A percentile compares a stretch with the other conserved stretches of the same genome.
Evolutionary conservation across 2,113 vertebrate genomes (phyloP).

Genomic region (Pan paniscus): DNA sequence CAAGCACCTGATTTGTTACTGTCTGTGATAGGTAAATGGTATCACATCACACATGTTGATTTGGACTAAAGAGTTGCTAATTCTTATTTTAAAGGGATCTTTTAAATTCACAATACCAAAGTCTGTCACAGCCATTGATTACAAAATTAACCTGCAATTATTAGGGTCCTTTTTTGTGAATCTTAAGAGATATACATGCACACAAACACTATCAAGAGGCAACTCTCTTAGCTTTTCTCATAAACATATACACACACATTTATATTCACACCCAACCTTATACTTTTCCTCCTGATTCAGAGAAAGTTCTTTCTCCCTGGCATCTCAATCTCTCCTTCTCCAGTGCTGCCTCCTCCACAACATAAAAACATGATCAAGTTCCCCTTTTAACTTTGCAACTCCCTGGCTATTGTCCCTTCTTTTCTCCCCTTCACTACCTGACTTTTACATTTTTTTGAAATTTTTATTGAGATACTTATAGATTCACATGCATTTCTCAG

Average conservation of each 20-base stretch:
- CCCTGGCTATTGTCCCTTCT: neutral
- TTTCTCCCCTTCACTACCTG: neutral
- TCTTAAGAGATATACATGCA: neutral
- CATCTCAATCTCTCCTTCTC: neutral
- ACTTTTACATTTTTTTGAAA: neutral
- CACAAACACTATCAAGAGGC: neutral
- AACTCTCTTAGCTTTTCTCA: neutral
- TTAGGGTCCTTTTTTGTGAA: conserved; percentile 41
- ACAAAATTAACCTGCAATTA: conserved; percentile 62
- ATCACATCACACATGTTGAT: conserved; percentile 76
- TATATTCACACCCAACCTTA: neutral
- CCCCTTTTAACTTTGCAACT: neutral
- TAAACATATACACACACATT: neutral
- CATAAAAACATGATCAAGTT: neutral
- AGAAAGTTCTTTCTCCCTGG: neutral
- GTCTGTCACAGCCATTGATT: conserved; percentile 61
- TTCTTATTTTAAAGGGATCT: conserved; percentile 78
- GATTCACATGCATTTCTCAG: neutral
- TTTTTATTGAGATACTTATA: neutral
- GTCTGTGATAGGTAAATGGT: conserved; percentile 72
- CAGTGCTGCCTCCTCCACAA: neutral
- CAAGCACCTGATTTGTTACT: conserved; percentile 70
- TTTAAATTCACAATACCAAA: conserved; percentile 77
- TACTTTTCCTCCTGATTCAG: neutral
- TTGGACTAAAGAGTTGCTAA: conserved; percentile 76